These are phyloP conservation scores for Labroides dimidiatus DNA, from an alignment of 2,797 vertebrate genomes.

Conservation along the genomic window DNA sequence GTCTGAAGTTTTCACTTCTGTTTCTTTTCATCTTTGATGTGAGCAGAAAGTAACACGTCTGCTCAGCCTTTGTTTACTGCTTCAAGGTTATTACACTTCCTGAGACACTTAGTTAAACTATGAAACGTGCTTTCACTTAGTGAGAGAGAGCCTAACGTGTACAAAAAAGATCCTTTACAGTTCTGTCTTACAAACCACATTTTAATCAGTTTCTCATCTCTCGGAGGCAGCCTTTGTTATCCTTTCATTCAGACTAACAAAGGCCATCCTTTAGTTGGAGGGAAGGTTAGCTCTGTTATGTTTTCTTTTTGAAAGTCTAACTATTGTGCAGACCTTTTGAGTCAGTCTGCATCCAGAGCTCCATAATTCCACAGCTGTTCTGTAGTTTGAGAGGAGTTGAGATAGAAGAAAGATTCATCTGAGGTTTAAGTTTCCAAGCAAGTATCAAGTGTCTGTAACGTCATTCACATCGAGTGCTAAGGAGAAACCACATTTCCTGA, in stretches of 20 bases:
- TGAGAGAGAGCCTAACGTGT: constrained; percentile 22
- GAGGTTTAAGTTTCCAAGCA: constrained; percentile 17
- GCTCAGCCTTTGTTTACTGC: constrained; percentile 14
- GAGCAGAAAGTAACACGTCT: constrained; percentile 19
- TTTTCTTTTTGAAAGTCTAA: not conserved
- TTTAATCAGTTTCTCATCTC: not conserved
- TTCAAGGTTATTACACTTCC: not conserved
- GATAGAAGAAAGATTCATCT: constrained; percentile 20
- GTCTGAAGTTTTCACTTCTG: constrained; percentile 1
- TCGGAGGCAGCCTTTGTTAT: constrained; percentile 12
- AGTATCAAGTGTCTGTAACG: constrained; percentile 19
- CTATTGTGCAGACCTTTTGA: constrained; percentile 22
- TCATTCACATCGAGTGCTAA: constrained; percentile 21
- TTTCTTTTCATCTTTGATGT: constrained; percentile 12
- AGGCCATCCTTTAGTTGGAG: constrained; percentile 21
- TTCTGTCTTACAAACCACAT: not conserved
- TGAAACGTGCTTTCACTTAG: not conserved
- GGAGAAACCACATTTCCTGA: constrained; percentile 42
- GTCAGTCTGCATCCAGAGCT: constrained; percentile 6
- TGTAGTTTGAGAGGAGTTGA: constrained; percentile 6
- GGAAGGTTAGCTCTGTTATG: not conserved
- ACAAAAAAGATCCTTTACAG: constrained; percentile 11
- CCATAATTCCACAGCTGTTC: not conserved
- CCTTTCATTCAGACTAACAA: constrained; percentile 3
- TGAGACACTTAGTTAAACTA: constrained; percentile 20